Evolutionary conservation across 2,888 invertebrate species (phyloP), one percentile per base, ranked within the genome.

Genomic region (Nymphalis c-album): DNA sequence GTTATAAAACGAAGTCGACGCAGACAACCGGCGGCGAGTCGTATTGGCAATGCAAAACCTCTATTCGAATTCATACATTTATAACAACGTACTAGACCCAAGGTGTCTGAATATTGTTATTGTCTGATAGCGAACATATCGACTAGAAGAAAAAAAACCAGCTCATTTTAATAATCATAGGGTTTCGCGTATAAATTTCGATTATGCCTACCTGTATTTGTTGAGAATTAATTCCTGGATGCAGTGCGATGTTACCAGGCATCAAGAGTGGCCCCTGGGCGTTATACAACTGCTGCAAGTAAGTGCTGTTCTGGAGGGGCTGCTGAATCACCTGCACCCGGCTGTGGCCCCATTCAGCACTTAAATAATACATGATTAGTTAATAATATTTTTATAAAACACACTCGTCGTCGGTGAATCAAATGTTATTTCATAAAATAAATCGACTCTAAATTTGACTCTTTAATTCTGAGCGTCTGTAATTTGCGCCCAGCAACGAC

Each of bases 241-340:
- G 95, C 82, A 97, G 94, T 8, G 97, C 93, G 2, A 95, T 94
- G 71, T 96, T 94, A 1, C 97, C 95, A 0, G 97, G 96, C 94
- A 97, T 96, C 35, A 98, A 85, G 70, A 97, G 86, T 40, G 95
- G 95, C 0, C 95, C 96, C 80, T 96, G 97, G 0, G 96, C 94
- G 81, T 96, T 96, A 85, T 96, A 97, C 71, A 97, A 85, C 81
- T 96, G 96, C 79, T 95, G 96, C 61, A 97, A 86, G 80, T 97
- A 97, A 2, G 95, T 94, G 85, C 94, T 96, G 84, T 96, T 91
- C 78, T 87, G 96, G 60, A 96, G 84, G 0, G 96, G 96, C 78
- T 96, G 97, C 82, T 96, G 96, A 76, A 97, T 96, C 31, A 97
- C 95, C 83, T 97, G 97, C 46, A 97, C 95, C 7, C 96, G 93